Evolutionary conservation across 2,888 invertebrate species (phyloP).

Genomic region (Sinelater perroti): DNA sequence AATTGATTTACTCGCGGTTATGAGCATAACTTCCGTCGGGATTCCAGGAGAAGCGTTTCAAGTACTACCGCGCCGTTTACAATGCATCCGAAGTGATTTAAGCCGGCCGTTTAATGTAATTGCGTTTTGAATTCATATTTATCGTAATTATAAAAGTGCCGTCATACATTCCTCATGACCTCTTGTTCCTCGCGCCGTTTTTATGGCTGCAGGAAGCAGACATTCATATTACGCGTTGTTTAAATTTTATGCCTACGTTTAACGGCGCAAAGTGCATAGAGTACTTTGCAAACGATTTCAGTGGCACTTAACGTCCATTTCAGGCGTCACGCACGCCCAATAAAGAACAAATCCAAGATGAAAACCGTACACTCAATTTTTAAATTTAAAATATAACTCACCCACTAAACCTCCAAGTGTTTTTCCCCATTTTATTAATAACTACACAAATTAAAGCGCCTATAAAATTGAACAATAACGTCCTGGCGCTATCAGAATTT

Average conservation of each 20-base stretch:
- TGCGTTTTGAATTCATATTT: constrained; percentile 47
- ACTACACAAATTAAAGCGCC: constrained; percentile 18
- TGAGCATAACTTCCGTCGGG: constrained; percentile 28
- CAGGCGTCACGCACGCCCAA: too few species aligned
- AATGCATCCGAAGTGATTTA: constrained; percentile 42
- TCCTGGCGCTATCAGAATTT: constrained; percentile 14
- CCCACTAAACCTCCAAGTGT: too few species aligned
- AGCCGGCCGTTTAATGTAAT: constrained; percentile 44
- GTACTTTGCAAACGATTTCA: neutral
- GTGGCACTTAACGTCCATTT: neutral
- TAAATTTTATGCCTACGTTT: constrained; percentile 8
- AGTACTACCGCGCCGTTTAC: constrained; percentile 38
- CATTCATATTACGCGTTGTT: constrained; percentile 14
- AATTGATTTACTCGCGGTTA: constrained; percentile 39
- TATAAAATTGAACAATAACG: neutral
- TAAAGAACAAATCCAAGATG: too few species aligned
- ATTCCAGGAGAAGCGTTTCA: constrained; percentile 37
- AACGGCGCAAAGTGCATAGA: neutral
- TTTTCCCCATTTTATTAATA: too few species aligned
- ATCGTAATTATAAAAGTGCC: constrained; percentile 41
- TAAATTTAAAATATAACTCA: too few species aligned
- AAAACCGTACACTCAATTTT: too few species aligned
- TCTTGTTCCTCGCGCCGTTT: constrained; percentile 27
- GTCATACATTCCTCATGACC: constrained; percentile 33
- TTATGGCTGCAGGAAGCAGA: constrained; percentile 15